Evolutionary conservation across 1,140 invertebrate genomes (phyloP).

Genomic region (Saccostrea cuccullata): DNA sequence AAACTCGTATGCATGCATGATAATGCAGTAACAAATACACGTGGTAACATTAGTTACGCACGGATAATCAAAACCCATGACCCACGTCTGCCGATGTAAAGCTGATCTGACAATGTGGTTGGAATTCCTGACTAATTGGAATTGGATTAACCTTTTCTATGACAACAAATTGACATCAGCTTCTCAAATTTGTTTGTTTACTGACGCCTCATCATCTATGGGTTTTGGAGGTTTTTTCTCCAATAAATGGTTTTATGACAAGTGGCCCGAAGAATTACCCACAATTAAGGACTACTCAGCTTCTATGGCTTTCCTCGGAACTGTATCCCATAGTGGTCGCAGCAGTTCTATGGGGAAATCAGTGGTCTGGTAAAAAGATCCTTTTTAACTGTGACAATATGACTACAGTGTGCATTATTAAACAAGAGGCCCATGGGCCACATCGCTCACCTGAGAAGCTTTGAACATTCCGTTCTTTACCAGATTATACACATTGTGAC

Average conservation of each 20-base stretch:
- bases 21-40: too few relatives aligned
- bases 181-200: constrained; percentile 42
- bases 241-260: constrained; percentile 29
- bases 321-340: constrained; percentile 55
- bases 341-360: constrained; percentile 38
- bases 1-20: too few relatives aligned
- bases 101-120: constrained; percentile 53
- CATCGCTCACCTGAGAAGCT: too few relatives aligned
- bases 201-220: constrained; percentile 37
- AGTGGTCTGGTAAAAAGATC: constrained; percentile 35
- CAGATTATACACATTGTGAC: too few relatives aligned
- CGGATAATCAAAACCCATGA: too few relatives aligned
- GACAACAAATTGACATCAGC: not conserved
- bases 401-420: not conserved
- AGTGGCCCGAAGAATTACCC: constrained; percentile 44
- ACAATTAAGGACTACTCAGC: not conserved
- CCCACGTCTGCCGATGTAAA: too few relatives aligned
- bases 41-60: too few relatives aligned
- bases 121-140: constrained; percentile 47
- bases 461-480: too few relatives aligned
- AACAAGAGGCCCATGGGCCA: too few relatives aligned
- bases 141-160: constrained; percentile 49
- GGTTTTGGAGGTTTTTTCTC: constrained; percentile 54
- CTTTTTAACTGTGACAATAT: constrained; percentile 52
- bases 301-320: constrained; percentile 53